Evolutionary conservation across 1,140 invertebrate genomes (phyloP), one percentile per base, ranked within the genome.

Genomic region (Ooceraea biroi): DNA sequence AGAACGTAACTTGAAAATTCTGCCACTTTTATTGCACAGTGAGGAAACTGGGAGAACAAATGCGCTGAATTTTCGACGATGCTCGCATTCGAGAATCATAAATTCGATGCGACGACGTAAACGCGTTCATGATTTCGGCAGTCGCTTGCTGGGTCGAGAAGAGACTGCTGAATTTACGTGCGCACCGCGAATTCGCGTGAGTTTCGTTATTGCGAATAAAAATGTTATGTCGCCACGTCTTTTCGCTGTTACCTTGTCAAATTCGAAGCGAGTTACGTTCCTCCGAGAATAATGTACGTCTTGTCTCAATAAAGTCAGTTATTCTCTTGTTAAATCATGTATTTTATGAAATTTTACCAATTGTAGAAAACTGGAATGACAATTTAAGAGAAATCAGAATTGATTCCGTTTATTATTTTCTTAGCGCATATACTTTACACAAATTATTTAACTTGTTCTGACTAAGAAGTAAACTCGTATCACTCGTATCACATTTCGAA

Each of bases 121-220:
- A 55, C 14, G 11, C 27, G 30, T 69, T 11, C 50, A n/a, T 7
- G 46, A 36, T 52, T 71, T 71, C 30, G 46, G 10, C 27, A 55
- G n/a, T 71, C 14, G 14, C 25, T 69, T 11, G 66, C 48, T 25
- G 10, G 8, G 17, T 69, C 50, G 17, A 71, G 48, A 19, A 52
- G 17, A 71, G 25, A 52, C 48, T 36, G 27, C 8, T 52, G 50
- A 52, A 52, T 55, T 71, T 71, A 5, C 11, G 8, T 66, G 11
- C 61, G 17, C n/a, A 4, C 8, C 48, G 46, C 8, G 0, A 68
- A 69, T 30, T 1, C 17, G 17, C 27, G 12, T 11, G 3, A 55
- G 46, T 12, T 71, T 71, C 48, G 68, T 71, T 52, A 55, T 12
- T 55, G 46, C 66, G 17, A n/a, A 69, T 52, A 71, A 71, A 71